A percentile compares a stretch with the other conserved stretches of the same genome.
phyloP scores from a whole-genome alignment of 2,888 invertebrate species.

The Thelaira solivaga region DNA sequence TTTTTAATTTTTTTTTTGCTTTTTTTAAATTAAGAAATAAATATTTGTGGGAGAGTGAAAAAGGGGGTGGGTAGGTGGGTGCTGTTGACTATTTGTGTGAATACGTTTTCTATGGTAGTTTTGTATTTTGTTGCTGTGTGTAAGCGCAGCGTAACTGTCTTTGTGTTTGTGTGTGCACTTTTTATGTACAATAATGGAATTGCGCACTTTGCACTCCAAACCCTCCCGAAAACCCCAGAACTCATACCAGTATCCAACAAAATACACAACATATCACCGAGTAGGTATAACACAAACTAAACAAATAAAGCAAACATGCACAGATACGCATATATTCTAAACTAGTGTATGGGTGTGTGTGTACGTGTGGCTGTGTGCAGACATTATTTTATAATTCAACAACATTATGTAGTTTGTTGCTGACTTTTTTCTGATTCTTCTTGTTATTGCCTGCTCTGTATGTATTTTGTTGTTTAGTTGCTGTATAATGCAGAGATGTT shows the following conservation, averaged over 20 bases:
- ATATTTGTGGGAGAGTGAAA: background rate
- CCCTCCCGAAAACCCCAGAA: too few relatives aligned
- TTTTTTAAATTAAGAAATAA: background rate
- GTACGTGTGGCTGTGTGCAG: too few relatives aligned
- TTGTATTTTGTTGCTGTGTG: conserved; percentile 4
- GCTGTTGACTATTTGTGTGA: conserved; percentile 4
- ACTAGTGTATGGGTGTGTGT: too few relatives aligned
- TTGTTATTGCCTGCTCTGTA: conserved; percentile 8
- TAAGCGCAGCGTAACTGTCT: background rate
- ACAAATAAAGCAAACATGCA: background rate
- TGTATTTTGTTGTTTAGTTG: conserved; percentile 4
- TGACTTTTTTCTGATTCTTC: background rate
- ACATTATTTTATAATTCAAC: conserved; percentile 6
- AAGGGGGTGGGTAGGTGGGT: background rate
- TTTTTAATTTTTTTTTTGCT: conserved; percentile 8
- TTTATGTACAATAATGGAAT: conserved; percentile 16
- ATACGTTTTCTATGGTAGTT: conserved; percentile 16
- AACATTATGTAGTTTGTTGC: conserved; percentile 24
- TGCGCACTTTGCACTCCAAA: conserved; percentile 59
- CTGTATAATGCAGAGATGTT: background rate
- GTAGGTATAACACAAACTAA: conserved; percentile 18
- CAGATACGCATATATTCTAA: background rate
- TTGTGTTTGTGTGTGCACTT: background rate
- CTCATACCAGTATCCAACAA: background rate
- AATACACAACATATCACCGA: background rate